These are phyloP conservation scores for Dascillus cervinus DNA, from an alignment of 2,888 invertebrate genomes.

Conservation along the genomic window DNA sequence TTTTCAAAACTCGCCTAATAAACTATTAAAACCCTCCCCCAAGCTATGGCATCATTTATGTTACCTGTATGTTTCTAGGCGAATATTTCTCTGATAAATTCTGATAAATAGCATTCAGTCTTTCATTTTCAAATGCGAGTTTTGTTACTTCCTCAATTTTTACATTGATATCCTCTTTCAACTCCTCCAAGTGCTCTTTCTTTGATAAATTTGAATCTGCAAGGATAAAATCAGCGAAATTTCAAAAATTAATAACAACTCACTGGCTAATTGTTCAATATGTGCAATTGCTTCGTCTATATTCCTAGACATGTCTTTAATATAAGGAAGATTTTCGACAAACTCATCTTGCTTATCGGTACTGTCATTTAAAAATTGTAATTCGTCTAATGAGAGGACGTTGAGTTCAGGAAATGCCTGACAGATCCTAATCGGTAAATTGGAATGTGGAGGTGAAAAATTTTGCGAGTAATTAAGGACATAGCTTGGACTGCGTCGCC, in stretches of 20 bases:
- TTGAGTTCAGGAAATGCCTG: slow-evolving; percentile 46
- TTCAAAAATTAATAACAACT: too few species aligned
- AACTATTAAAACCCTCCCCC: too few species aligned
- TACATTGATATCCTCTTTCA: slow-evolving; percentile 53
- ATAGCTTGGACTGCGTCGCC: slow-evolving; percentile 32
- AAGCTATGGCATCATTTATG: too few species aligned
- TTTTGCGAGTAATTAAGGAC: slow-evolving; percentile 21
- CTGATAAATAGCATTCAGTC: slow-evolving; percentile 60
- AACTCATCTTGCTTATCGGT: slow-evolving; percentile 67
- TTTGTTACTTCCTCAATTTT: slow-evolving; percentile 62
- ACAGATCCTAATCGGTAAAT: slow-evolving; percentile 21
- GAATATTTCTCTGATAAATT: slow-evolving; percentile 65
- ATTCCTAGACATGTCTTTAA: slow-evolving; percentile 59
- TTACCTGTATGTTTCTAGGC: slow-evolving; percentile 62
- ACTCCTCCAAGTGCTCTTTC: slow-evolving; percentile 50
- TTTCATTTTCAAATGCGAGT: slow-evolving; percentile 63
- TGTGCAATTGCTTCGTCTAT: slow-evolving; percentile 64
- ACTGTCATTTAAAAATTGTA: slow-evolving; percentile 61
- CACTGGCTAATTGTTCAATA: slow-evolving; percentile 63
- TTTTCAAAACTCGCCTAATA: too few species aligned
- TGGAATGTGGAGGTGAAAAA: slow-evolving; percentile 29
- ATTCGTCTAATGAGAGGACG: slow-evolving; percentile 52
- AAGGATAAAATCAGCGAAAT: too few species aligned
- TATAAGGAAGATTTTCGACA: slow-evolving; percentile 58
- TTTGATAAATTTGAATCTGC: slow-evolving; percentile 61